phyloP scores from a whole-genome alignment of 2,888 invertebrate genomes.

The Taphrorychus bicolor region DNA sequence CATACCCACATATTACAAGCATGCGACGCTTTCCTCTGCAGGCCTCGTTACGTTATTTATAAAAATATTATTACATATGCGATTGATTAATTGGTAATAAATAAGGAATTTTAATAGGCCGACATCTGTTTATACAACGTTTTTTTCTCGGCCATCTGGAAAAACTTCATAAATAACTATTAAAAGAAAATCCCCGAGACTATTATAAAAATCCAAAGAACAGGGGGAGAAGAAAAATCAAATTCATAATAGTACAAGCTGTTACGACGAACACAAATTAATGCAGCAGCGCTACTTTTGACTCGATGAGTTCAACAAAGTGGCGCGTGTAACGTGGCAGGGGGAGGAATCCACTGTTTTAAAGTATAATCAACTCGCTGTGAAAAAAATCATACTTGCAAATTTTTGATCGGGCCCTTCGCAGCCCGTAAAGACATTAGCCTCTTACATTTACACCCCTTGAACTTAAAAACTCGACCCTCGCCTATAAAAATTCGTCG shows the following conservation, averaged over 20 bases:
- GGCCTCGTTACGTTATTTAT: not conserved
- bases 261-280: conserved; percentile 57
- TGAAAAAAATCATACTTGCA: conserved; percentile 61
- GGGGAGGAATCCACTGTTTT: conserved; percentile 57
- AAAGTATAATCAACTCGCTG: conserved; percentile 60
- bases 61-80: not conserved
- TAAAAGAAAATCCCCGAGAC: conserved; percentile 22
- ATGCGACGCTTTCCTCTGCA: not conserved
- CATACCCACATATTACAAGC: not conserved
- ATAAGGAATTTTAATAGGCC: not conserved
- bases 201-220: conserved; percentile 19
- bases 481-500: conserved; percentile 52
- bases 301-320: conserved; percentile 57
- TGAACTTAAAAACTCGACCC: conserved; percentile 49
- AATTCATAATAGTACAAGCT: conserved; percentile 50
- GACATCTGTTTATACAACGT: not conserved
- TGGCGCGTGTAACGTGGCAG: conserved; percentile 40
- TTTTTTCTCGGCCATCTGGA: not conserved
- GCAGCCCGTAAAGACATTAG: conserved; percentile 61
- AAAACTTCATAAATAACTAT: conserved; percentile 35
- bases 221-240: conserved; percentile 35
- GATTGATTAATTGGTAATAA: not conserved
- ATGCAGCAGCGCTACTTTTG: conserved; percentile 56
- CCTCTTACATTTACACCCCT: conserved; percentile 58
- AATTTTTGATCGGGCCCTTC: conserved; percentile 60